Evolutionary conservation across 2,113 vertebrate species (phyloP), one percentile per base, ranked within the genome.

Genomic region (Labeo rohita): DNA sequence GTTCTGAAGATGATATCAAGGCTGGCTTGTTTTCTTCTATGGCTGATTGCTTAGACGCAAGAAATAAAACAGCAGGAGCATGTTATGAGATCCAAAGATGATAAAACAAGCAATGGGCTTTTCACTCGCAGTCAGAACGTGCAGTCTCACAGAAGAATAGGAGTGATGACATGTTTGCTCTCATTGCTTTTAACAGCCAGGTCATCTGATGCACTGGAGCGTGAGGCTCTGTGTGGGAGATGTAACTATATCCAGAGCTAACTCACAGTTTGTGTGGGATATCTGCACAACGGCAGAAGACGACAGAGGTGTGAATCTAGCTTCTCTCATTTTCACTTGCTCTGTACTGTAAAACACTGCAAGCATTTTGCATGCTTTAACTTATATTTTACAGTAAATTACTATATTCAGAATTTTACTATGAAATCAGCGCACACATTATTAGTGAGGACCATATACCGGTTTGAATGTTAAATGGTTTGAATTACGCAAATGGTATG

Each of bases 241-340:
- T 84, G 81, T 50, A 80, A 52, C 74, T 73, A 84, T 87, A 73
- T 87, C 34, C 86, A 80, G 87, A 75, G 15, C 75, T 8, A 63
- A 66, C 72, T 76, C 79, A 84, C 65, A 85, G 83, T 74, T 76
- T 88, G 59, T 83, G 85, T 83, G 85, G 80, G 79, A 83, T 83
- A 76, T 56, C 28, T 21, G 68, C 54, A 65, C 39, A 82, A 70
- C 16, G 13, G 72, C 72, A 86, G 50, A 34, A 80, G 43, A 65
- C n/a, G 39, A 80, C n/a, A 36, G n/a, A 66, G 66, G 59, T 77
- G 72, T 86, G 56, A 75, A 86, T 75, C 59, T 83, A 73, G 34
- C 50, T n/a, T 56, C 49, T 86, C 68, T 84, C 52, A 76, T 77
- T 52, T 74, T 61, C 23, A 52, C 13, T 61, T 66, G 16, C 15